phyloP scores from a whole-genome alignment of 2,888 invertebrate genomes.

The Oegoconia quadripuncta region DNA sequence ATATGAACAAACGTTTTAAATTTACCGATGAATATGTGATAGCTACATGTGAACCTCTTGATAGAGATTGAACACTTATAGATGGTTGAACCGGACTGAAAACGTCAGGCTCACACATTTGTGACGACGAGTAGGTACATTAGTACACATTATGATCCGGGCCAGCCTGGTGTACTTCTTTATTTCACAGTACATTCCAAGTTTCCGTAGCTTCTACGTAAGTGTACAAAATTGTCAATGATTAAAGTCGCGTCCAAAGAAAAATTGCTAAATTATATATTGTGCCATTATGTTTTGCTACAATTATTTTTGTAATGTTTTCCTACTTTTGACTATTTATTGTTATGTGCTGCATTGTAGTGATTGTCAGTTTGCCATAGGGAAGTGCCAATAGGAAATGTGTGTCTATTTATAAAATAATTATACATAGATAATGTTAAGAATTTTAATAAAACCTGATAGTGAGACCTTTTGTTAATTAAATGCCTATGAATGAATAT shows the following conservation, averaged over 20 bases:
- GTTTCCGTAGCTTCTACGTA: constrained; percentile 33
- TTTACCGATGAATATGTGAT: too few species aligned
- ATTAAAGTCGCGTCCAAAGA: constrained; percentile 38
- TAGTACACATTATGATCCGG: too few species aligned
- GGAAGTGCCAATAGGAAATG: constrained; percentile 59
- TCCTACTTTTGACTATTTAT: constrained; percentile 30
- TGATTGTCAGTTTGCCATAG: constrained; percentile 44
- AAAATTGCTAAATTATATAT: constrained; percentile 23
- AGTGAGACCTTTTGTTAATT: constrained; percentile 44
- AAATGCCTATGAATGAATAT: constrained; percentile 26
- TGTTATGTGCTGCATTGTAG: too few species aligned
- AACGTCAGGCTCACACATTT: too few species aligned
- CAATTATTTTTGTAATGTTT: constrained; percentile 20
- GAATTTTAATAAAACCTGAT: constrained; percentile 67
- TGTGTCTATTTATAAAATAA: constrained; percentile 52
- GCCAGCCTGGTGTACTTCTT: too few species aligned
- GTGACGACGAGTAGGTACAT: too few species aligned
- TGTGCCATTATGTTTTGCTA: constrained; percentile 30
- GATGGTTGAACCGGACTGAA: too few species aligned
- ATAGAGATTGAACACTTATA: too few species aligned
- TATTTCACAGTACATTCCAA: constrained; percentile 10
- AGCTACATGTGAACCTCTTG: too few species aligned
- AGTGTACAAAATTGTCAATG: constrained; percentile 40
- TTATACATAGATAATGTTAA: constrained; percentile 64
- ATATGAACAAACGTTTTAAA: too few species aligned